Evolutionary conservation across 2,113 vertebrate genomes (phyloP).

Genomic region (Xyrauchen texanus): DNA sequence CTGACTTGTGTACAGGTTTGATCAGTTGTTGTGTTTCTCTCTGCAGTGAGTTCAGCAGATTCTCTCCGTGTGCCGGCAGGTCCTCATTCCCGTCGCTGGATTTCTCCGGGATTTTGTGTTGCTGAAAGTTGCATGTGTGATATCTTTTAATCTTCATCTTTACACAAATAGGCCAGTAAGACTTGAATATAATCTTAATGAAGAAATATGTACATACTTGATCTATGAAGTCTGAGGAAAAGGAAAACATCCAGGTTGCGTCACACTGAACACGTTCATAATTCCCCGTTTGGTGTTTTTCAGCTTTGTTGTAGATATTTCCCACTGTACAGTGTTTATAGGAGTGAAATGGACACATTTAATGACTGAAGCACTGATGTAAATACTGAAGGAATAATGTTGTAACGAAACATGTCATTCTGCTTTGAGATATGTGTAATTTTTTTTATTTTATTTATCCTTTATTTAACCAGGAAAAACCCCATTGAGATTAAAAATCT

Average conservation of each 20-base stretch:
- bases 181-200: neutral
- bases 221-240: neutral
- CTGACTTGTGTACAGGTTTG: no score
- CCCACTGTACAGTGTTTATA: constrained; percentile 8
- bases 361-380: neutral
- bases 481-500: no score
- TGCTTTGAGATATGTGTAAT: neutral
- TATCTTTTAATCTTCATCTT: neutral
- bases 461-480: no score
- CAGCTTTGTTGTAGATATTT: neutral
- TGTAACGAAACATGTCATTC: neutral
- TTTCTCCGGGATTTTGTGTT: neutral
- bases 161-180: no score
- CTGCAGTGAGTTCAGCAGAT: neutral
- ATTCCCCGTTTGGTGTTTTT: neutral
- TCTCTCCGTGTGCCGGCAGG: neutral
- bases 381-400: neutral
- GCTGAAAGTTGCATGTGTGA: neutral
- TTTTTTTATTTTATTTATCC: no score
- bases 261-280: neutral
- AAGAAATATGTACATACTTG: neutral
- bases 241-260: no score
- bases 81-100: neutral
- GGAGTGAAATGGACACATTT: neutral
- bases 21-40: neutral